phyloP scores from a whole-genome alignment of 2,113 vertebrate species.

The Lagopus leucura region DNA sequence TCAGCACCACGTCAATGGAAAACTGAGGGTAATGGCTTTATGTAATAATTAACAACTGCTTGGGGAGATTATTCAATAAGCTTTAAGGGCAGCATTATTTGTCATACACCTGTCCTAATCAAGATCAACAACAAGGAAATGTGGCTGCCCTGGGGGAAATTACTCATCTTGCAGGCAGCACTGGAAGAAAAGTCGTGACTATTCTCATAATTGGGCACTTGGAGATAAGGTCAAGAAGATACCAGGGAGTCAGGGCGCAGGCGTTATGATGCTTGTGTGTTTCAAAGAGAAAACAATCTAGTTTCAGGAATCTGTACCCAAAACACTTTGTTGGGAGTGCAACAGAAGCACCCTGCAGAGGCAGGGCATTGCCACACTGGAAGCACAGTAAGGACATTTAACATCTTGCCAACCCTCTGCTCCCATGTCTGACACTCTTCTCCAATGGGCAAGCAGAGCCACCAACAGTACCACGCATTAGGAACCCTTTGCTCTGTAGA shows the following conservation, averaged over 20 bases:
- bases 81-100: conserved; percentile 11
- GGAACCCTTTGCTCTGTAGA: background rate
- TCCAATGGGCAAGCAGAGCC: background rate
- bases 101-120: background rate
- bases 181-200: background rate
- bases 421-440: background rate
- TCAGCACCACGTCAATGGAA: background rate
- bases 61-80: background rate
- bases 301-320: background rate
- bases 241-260: accelerated
- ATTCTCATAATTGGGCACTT: background rate
- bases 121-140: background rate
- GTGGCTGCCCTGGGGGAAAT: background rate
- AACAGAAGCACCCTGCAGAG: background rate
- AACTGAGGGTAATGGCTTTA: background rate
- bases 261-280: background rate
- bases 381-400: background rate
- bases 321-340: background rate
- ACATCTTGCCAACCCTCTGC: background rate
- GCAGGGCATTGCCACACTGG: background rate
- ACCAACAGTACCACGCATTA: background rate
- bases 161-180: background rate
- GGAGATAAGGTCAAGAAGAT: background rate
- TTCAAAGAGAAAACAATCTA: background rate
- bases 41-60: background rate